Base-by-base conservation (phyloP, 2,797 vertebrate genomes). In the Ptychadena robeensis region DNA sequence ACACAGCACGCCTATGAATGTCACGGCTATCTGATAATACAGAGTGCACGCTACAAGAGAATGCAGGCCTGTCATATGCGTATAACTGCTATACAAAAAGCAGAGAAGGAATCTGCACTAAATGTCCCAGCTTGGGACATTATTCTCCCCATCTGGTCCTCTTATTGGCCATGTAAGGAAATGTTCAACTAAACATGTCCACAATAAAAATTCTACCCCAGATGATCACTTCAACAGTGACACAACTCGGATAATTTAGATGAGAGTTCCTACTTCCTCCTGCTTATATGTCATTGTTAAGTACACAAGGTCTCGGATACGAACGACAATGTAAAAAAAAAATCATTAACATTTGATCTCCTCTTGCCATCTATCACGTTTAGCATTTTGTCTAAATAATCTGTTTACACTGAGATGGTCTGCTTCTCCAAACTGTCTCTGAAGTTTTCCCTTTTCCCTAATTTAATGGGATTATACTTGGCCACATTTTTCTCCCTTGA, bases 301-400 rank as follows among this genome's bases (percentile, higher is more conserved):
- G 88, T 82, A 73, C 75, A 82, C 82, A 73, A 18, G 44, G 86
- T 86, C 81, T 40, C 70, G 40, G 73, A 86, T 85, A 86, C 85
- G 86, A 87, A 30, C 69, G 85, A 88, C 73, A 88, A 90, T 91
- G 86, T 84, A 90, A 87, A 61, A 48, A 87, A 61, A 48, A 88
- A 87, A 86, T 85, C 90, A 90, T 91, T 91, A 91, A 90, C 89
- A 87, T 89, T 90, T 91, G 89, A 87, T 91, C 88, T 90, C 87
- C 87, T 87, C 82, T 86, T 87, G 87, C 71, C 87, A 89, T 91
- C 89, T 90, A 90, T 89, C 91, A 90, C 82, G 82, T 85, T 70
- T 87, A 87, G 88, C 86, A 88, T 80, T 86, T 87, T 86, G 70
- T 84, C 70, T 82, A 87, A 91, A 86, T 84, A 88, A 86, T 86